Percentiles rank a stretch among this genome's conserved stretches.
phyloP scores from a whole-genome alignment of 2,113 vertebrate species.

The Ictidomys tridecemlineatus region DNA sequence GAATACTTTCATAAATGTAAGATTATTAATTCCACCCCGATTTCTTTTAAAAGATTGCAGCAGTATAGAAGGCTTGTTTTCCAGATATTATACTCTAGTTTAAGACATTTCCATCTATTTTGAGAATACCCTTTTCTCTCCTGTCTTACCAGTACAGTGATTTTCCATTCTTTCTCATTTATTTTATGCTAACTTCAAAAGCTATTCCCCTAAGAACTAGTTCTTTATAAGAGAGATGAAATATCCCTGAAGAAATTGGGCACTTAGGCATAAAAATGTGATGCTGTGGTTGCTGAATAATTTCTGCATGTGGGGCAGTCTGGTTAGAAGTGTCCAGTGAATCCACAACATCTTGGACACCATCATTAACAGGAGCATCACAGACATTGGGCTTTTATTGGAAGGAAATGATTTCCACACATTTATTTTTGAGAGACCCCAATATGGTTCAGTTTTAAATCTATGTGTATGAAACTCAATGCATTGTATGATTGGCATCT shows the following conservation, averaged over 20 bases:
- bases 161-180: background rate
- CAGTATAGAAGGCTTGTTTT: background rate
- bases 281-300: background rate
- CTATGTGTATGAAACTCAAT: constrained; percentile 21
- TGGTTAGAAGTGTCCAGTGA: background rate
- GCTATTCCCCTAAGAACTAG: background rate
- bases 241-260: constrained; percentile 22
- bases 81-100: background rate
- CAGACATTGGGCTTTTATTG: background rate
- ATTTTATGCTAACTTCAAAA: background rate
- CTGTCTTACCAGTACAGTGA: background rate
- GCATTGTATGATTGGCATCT: background rate
- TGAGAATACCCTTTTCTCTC: background rate
- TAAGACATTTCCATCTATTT: background rate
- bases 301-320: background rate
- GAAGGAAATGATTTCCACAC: constrained; percentile 10
- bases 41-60: background rate
- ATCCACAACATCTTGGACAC: background rate
- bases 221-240: background rate
- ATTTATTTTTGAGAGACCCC: constrained; percentile 21
- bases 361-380: background rate
- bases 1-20: background rate
- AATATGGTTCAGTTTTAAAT: constrained; percentile 44
- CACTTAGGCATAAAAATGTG: background rate
- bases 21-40: background rate